Base-by-base conservation (phyloP, 2,797 vertebrate genomes). In the Helostoma temminkii region DNA sequence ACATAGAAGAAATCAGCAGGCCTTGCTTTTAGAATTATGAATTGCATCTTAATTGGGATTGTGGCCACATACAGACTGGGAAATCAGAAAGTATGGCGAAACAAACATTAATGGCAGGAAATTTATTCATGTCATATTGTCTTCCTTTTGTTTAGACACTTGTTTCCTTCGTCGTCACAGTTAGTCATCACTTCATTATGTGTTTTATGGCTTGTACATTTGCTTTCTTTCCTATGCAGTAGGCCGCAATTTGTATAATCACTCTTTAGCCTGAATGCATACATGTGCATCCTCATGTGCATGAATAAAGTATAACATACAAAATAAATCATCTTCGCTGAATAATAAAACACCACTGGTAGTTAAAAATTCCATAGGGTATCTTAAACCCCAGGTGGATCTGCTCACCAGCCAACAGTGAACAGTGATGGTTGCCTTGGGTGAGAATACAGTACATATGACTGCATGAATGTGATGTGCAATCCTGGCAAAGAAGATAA, bases 401-500 rank as follows among this genome's bases (percentile, higher is more conserved):
- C 9, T 47, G 54, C 46, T 55, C 30, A 39, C n/a, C 36, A 43
- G 3, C n/a, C 22, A 58, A 7, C 49, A 57, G 39, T 25, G 19
- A 41, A 54, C 45, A 25, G 18, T 32, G 30, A 55, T 30, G 12
- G 16, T 50, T 63, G 34, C 9, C 50, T 25, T 19, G n/a, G 32
- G 26, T 48, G 36, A 62, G 22, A 59, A 71, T 73, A 42, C 54
- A 37, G 4, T n/a, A n/a, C 32, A 3, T 54, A 22, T 22, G 11
- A 49, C 21, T 66, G n/a, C 22, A 50, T 16, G 24, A 50, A 67
- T 63, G 22, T 39, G 36, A 61, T 56, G 53, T 41, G 21, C 43
- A 67, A 9, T 54, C 26, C 52, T 66, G 65, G 28, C 64, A 63
- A 69, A 68, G 36, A 53, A 57, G 56, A 75, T 48, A 48, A 73